Evolutionary conservation across 2,888 invertebrate species (phyloP), one percentile per base, ranked within the genome.

Genomic region (Busseola fusca): DNA sequence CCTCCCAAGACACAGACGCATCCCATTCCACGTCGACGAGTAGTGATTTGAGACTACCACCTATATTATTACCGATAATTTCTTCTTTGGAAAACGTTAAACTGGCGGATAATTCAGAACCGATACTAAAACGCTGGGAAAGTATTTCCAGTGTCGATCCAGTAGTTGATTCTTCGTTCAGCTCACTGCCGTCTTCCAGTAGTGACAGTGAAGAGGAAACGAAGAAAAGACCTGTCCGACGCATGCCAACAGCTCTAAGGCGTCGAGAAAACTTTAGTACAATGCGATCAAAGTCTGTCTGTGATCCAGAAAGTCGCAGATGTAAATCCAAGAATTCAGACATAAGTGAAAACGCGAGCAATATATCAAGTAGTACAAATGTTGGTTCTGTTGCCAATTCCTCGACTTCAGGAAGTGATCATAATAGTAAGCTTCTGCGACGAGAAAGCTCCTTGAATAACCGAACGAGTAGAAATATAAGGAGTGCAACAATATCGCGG

Each of bases 111-210:
- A 86, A 91, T 16, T 86, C 88, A 3, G 95, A 95, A 74, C 93
- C 94, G n/a, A 87, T 94, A 66, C 79, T 96, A 27, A 96, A 95
- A 87, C 91, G 96, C 67, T 96, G 96, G 93, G 96, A 96, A 81
- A 97, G 97, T 86, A 96, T 97, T 56, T 97, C 97, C 0, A 97
- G 97, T 86, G 95, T 97, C 30, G 97, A 97, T 65, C 97, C 97
- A 25, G 96, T 97, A 80, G 95, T 97, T 40, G 97, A 98, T 91
- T 97, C 97, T 57, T 97, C 97, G 50, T 96, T 96, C 68, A 96
- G 96, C 83, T 97, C 96, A 56, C 91, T 96, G 62, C 96, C 96
- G 65, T 93, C 95, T 40, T 95, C 95, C 1, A 91, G 92, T 42
- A 96, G 95, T 77, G 96, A 96, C 27, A 96, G 93, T 86, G 93